phyloP scores from a whole-genome alignment of 2,797 vertebrate species.

The Ispidina lecontei region DNA sequence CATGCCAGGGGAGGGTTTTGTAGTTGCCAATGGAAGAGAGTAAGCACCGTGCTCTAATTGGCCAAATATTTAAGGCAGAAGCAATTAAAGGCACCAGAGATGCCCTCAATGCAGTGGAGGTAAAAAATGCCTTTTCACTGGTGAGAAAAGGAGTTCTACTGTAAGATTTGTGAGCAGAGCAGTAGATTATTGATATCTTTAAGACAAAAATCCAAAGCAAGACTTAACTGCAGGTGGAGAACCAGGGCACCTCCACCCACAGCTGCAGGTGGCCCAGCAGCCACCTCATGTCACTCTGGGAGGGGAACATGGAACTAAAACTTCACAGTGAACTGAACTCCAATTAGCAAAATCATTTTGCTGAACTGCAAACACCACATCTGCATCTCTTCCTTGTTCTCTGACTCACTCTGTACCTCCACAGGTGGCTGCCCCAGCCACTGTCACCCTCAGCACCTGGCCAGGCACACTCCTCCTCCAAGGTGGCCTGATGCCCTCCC shows the following conservation, averaged over 20 bases:
- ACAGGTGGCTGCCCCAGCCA: background rate
- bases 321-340: background rate
- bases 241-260: background rate
- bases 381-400: background rate
- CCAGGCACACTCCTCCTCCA: background rate
- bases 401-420: background rate
- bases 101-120: background rate
- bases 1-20: constrained; percentile 13
- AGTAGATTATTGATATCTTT: background rate
- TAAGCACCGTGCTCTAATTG: background rate
- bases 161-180: background rate
- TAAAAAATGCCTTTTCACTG: constrained; percentile 2
- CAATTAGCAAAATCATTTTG: background rate
- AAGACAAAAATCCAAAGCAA: background rate
- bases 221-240: background rate
- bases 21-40: constrained; percentile 1
- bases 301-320: background rate
- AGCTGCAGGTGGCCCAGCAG: background rate
- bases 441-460: rapidly evolving
- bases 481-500: background rate
- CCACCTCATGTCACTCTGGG: background rate
- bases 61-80: constrained; percentile 11
- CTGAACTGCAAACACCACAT: background rate
- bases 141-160: background rate
- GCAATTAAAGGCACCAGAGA: constrained; percentile 9